Conservation (phyloP, 2,113 vertebrate genomes). For the Macaca fascicularis region DNA sequence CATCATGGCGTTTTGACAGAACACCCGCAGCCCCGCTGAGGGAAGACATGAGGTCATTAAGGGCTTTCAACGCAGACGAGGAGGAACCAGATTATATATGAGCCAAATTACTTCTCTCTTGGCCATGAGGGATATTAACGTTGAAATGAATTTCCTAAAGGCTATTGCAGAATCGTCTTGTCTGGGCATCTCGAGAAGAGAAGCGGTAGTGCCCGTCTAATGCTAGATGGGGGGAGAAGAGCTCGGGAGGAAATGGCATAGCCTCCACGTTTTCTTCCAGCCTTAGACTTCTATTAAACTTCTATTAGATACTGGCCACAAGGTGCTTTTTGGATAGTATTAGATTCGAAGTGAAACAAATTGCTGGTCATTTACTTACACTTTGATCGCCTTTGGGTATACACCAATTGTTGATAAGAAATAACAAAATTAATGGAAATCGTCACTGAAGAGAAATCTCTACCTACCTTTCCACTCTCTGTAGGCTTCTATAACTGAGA, state of each 20-base stretch:
- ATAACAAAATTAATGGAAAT: slow-evolving; percentile 43
- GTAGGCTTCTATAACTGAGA: background rate
- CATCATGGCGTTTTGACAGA: slow-evolving; percentile 70
- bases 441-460: slow-evolving; percentile 53
- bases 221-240: background rate
- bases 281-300: background rate
- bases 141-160: slow-evolving; percentile 43
- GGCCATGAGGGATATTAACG: slow-evolving; percentile 46
- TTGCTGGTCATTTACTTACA: slow-evolving; percentile 25
- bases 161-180: background rate
- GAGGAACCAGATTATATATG: slow-evolving; percentile 59
- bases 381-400: background rate
- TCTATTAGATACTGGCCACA: background rate
- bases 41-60: slow-evolving; percentile 52
- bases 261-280: background rate
- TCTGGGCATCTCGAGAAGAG: background rate
- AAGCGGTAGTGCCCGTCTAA: background rate
- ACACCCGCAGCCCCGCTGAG: slow-evolving; percentile 34
- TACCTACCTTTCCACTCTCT: slow-evolving; percentile 32
- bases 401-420: slow-evolving; percentile 44
- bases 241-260: background rate
- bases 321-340: background rate
- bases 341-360: slow-evolving; percentile 41
- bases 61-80: slow-evolving; percentile 49
- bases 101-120: slow-evolving; percentile 59